These are phyloP conservation scores for Andricus grossulariae DNA, from an alignment of 1,140 invertebrate genomes.

Conservation along the genomic window DNA sequence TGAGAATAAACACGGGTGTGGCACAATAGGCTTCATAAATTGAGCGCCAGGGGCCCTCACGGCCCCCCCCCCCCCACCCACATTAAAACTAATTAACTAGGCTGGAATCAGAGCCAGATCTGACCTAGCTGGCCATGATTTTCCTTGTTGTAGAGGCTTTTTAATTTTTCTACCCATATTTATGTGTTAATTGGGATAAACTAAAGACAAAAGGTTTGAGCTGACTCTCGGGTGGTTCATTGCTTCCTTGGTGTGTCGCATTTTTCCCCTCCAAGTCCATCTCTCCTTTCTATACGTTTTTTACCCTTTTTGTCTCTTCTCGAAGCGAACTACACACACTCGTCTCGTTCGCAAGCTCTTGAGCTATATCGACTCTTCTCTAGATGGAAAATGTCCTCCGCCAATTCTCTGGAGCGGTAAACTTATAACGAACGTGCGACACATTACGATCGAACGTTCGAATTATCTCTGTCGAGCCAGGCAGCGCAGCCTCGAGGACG, in stretches of 20 bases:
- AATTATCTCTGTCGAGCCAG: conserved; percentile 46
- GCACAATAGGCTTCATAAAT: too few relatives aligned
- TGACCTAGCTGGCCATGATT: too few relatives aligned
- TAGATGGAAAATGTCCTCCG: conserved; percentile 47
- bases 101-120: too few relatives aligned
- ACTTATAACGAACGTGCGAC: conserved; percentile 54
- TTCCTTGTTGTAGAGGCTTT: too few relatives aligned
- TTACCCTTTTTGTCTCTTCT: neutral
- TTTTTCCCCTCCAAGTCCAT: conserved; percentile 11
- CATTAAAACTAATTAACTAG: too few relatives aligned
- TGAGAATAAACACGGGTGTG: too few relatives aligned
- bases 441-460: conserved; percentile 51
- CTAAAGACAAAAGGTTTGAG: neutral
- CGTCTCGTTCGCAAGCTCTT: conserved; percentile 2
- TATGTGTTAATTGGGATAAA: neutral
- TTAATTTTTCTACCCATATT: neutral
- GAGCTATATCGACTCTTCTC: conserved; percentile 8
- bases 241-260: conserved; percentile 11
- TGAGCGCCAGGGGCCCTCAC: too few relatives aligned
- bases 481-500: neutral
- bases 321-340: conserved; percentile 14
- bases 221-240: conserved; percentile 43
- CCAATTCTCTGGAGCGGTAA: conserved; percentile 45
- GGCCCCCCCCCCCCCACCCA: too few relatives aligned
- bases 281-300: conserved; percentile 17